These are phyloP conservation scores for Misgurnus mizolepis DNA, from an alignment of 2,113 vertebrate genomes.

Conservation along the genomic window DNA sequence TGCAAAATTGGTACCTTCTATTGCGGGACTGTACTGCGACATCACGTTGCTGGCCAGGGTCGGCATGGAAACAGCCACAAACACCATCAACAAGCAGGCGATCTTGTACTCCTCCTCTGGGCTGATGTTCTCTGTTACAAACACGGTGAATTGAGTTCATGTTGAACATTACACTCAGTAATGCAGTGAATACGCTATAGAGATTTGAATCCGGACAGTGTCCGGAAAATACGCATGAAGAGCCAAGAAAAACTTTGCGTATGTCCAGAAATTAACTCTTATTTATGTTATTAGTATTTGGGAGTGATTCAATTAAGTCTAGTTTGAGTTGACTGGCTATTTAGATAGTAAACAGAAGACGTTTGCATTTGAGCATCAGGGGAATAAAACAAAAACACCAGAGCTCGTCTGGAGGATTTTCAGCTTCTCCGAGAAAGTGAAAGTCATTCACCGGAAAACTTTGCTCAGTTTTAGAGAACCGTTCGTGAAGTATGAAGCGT, in stretches of 20 bases:
- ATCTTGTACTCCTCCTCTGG: conserved; percentile 99
- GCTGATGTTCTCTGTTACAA: conserved; percentile 91
- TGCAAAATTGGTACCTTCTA: conserved; percentile 82
- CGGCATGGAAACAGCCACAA: conserved; percentile 95
- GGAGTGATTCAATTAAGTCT: conserved; percentile 45
- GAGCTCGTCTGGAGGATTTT: not conserved
- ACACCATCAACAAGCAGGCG: conserved; percentile 98
- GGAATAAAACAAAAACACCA: conserved; percentile 31
- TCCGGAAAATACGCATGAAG: not conserved
- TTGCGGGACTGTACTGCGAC: conserved; percentile 98
- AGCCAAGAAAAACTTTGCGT: conserved; percentile 47
- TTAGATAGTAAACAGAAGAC: conserved; percentile 52
- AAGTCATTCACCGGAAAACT: conserved; percentile 15
- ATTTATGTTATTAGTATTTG: conserved; percentile 51
- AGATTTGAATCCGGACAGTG: conserved; percentile 9
- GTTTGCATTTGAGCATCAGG: conserved; percentile 33
- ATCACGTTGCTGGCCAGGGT: conserved; percentile 97
- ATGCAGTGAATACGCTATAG: not conserved
- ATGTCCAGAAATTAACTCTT: conserved; percentile 50
- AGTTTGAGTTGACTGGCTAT: conserved; percentile 42
- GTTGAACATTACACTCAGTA: not conserved
- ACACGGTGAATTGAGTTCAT: conserved; percentile 10
- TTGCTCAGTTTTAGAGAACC: conserved; percentile 10
- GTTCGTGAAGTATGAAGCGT: not conserved
- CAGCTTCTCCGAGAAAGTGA: conserved; percentile 28